Base-by-base conservation (phyloP, 2,113 vertebrate species). In the Isichthys henryi region DNA sequence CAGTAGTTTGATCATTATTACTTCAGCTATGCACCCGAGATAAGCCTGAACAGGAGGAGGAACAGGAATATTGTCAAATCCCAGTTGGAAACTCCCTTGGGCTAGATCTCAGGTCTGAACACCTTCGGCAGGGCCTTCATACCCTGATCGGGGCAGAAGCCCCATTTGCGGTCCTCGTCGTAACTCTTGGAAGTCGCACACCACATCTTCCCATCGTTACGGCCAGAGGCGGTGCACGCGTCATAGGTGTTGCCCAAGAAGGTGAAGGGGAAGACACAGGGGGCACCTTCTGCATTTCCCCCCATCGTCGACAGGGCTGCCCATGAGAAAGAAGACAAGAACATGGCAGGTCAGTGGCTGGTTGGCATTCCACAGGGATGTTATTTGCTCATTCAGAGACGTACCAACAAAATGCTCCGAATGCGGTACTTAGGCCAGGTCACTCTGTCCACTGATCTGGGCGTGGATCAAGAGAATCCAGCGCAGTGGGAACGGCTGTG, bases 111-210 rank as follows among this genome's bases (percentile, higher is more conserved):
- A 82, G 35, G 77, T 82, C 19, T 82, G 77, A 21, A 46, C 66
- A 84, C 82, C 15, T 1, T 84, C 21, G 56, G 83, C 74, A 86
- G 62, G 31, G 0, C 35, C 21, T 62, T 23, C n/a, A 5, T 94
- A 99, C 98, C 98, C 97, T 98, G 97, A 31, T 99, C 98, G 0
- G 98, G 98, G 92, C 98, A 99, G 88, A 99, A 99, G 89, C 98
- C 98, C 98, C 98, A 99, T 92, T 99, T 98, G 91, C 97, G 97
- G 93, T 99, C 98, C 0, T 99, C 97, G 0, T 99, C 98, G 0
- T 97, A 99, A 91, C 94, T 99, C 87, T 96, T 95, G 2, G 96
- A 97, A 17, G 93, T 95, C 0, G 95, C 96, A 0, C 98, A 99
- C 98, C 98, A 99, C 93, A 97, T 92, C 91, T 98, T 98, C 53